phyloP scores from a whole-genome alignment of 1,140 invertebrate species.

The Drosophila lacteicornis region DNA sequence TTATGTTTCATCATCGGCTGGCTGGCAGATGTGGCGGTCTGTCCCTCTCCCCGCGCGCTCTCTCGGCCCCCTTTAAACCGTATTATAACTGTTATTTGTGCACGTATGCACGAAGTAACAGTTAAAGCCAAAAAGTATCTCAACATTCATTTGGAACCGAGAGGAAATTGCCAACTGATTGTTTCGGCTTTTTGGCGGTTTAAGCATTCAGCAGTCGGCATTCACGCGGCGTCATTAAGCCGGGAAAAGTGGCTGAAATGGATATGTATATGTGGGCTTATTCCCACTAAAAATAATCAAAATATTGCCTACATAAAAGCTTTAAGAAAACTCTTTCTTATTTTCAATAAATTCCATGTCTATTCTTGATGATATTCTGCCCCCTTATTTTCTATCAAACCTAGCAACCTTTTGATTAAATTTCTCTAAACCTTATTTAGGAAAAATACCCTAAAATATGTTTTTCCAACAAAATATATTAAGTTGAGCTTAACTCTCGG shows the following conservation, averaged over 20 bases:
- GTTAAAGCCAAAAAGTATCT: slow-evolving; percentile 74
- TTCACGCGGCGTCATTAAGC: slow-evolving; percentile 56
- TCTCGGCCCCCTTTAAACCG: slow-evolving; percentile 43
- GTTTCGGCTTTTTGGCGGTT: slow-evolving; percentile 69
- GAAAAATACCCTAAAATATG: slow-evolving; percentile 15
- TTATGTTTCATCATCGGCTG: slow-evolving; percentile 66
- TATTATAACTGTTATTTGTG: slow-evolving; percentile 77
- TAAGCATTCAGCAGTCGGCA: slow-evolving; percentile 37
- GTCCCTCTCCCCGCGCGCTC: not conserved
- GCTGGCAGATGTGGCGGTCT: slow-evolving; percentile 37
- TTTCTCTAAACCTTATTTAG: not conserved
- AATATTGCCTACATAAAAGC: not conserved
- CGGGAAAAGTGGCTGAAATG: slow-evolving; percentile 27
- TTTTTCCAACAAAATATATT: slow-evolving; percentile 11
- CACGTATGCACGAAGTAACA: slow-evolving; percentile 75
- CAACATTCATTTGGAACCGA: slow-evolving; percentile 66
- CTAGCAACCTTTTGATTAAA: slow-evolving; percentile 3
- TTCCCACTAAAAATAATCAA: not conserved
- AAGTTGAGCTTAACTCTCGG: slow-evolving; percentile 5
- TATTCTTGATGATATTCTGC: too few relatives aligned
- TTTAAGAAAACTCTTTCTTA: not conserved
- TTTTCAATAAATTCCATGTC: too few relatives aligned
- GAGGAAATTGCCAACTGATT: slow-evolving; percentile 76
- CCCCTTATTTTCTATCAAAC: not conserved
- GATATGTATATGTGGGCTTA: slow-evolving; percentile 1